phyloP scores from a whole-genome alignment of 1,140 invertebrate genomes.

The Plutomurus gul region DNA sequence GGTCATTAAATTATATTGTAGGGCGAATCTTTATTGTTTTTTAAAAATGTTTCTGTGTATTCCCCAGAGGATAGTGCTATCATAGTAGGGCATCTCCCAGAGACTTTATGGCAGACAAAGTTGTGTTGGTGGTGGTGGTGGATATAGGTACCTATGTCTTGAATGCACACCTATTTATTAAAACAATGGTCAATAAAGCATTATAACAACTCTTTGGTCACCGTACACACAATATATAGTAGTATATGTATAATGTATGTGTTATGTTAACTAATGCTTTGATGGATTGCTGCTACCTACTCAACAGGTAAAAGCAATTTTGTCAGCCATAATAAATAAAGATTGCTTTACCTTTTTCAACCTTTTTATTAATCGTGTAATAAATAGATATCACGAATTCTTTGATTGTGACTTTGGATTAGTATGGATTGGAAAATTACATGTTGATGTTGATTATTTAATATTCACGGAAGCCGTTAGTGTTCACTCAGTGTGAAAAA shows the following conservation, averaged over 20 bases:
- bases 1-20: not conserved
- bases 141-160: too few relatives aligned
- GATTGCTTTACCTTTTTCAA: not conserved
- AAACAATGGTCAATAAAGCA: too few relatives aligned
- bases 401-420: too few relatives aligned
- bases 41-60: not conserved
- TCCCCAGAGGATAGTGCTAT: not conserved
- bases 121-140: too few relatives aligned
- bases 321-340: not conserved
- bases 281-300: too few relatives aligned
- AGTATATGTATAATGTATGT: too few relatives aligned
- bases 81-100: not conserved
- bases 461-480: conserved; percentile 22
- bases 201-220: too few relatives aligned
- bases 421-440: conserved; percentile 10
- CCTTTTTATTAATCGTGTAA: conserved; percentile 18
- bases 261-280: too few relatives aligned
- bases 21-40: not conserved
- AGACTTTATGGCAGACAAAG: conserved; percentile 16
- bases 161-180: too few relatives aligned
- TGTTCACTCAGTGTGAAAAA: not conserved
- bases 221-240: too few relatives aligned
- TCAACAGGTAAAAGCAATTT: conserved; percentile 7
- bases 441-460: conserved; percentile 8
- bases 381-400: conserved; percentile 19